Evolutionary conservation across 2,888 invertebrate species (phyloP), one percentile per base, ranked within the genome.

Genomic region (Andrena minutula): DNA sequence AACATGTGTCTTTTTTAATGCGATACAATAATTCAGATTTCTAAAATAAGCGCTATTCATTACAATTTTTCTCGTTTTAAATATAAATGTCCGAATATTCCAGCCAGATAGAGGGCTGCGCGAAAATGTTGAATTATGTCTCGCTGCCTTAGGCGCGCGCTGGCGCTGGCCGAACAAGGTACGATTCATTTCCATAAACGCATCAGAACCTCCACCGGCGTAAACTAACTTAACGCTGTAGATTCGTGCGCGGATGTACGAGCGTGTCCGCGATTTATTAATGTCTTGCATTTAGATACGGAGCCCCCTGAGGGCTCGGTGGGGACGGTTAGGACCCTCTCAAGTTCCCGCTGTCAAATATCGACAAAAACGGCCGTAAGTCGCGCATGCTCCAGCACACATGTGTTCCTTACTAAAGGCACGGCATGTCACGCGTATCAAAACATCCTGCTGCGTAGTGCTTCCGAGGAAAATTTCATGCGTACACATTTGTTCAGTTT

Each of bases 221-320:
- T 87, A 90, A 92, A 92, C 89, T 90, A 90, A 89, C 89, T 91
- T 91, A 87, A 83, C 85, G 70, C 70, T 80, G 79, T 75, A 79
- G 82, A 87, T 85, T 86, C 84, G 65, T 81, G 47, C 76, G 70
- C 64, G 76, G 30, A 65, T 75, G 75, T 83, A 79, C 71, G 77
- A 80, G 85, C 76, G 86, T 84, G 86, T 79, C 85, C 83, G 82
- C 90, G 91, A 92, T 91, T 92, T 92, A 92, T 91, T 92, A 92
- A 92, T 90, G 90, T 86, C 91, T 41, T 87, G 88, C 90, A 92
- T 92, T 92, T 91, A 90, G 91, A 92, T 91, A 91, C 87, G 84
- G 85, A 88, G 74, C 78, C 90, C 90, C 89, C 60, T 65, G 89
- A 88, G 90, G 89, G 85, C 81, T 79, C 85, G 83, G 64, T 71